These are phyloP conservation scores for Micropterix aruncella DNA, from an alignment of 2,888 invertebrate genomes.

Conservation along the genomic window DNA sequence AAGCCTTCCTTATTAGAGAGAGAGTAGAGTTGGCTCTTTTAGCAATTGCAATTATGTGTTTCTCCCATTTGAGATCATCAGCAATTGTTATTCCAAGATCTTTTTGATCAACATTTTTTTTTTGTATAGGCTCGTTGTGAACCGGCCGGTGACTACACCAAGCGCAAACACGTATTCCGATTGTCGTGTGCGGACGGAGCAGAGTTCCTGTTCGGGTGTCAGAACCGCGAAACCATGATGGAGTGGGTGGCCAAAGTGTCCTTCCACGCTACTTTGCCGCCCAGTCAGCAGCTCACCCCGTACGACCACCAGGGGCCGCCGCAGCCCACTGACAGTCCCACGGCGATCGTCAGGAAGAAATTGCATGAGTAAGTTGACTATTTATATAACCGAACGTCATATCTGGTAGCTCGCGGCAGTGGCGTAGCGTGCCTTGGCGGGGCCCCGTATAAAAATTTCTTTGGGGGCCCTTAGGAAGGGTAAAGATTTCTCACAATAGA, in stretches of 20 bases:
- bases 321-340: conserved; percentile 43
- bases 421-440: too few relatives aligned
- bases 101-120: too few relatives aligned
- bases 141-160: conserved; percentile 87
- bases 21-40: too few relatives aligned
- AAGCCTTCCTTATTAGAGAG: too few relatives aligned
- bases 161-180: conserved; percentile 87
- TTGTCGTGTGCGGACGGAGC: conserved; percentile 80
- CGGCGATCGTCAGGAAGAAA: conserved; percentile 24
- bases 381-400: too few relatives aligned
- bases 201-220: conserved; percentile 80
- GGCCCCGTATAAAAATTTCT: too few relatives aligned
- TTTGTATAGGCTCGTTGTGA: conserved; percentile 68
- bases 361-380: conserved; percentile 21
- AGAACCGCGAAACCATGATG: conserved; percentile 57
- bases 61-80: too few relatives aligned
- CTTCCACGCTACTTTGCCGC: conserved; percentile 86
- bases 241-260: conserved; percentile 88
- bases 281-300: conserved; percentile 74
- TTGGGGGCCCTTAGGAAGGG: too few relatives aligned
- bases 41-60: too few relatives aligned
- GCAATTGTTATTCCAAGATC: too few relatives aligned
- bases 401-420: background rate
- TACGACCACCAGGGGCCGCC: conserved; percentile 53
- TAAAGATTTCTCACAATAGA: too few relatives aligned